A percentile compares a stretch with the other conserved stretches of the same genome.
Conservation (phyloP, 2,113 vertebrate genomes). For the Cyprinodon tularosa region DNA sequence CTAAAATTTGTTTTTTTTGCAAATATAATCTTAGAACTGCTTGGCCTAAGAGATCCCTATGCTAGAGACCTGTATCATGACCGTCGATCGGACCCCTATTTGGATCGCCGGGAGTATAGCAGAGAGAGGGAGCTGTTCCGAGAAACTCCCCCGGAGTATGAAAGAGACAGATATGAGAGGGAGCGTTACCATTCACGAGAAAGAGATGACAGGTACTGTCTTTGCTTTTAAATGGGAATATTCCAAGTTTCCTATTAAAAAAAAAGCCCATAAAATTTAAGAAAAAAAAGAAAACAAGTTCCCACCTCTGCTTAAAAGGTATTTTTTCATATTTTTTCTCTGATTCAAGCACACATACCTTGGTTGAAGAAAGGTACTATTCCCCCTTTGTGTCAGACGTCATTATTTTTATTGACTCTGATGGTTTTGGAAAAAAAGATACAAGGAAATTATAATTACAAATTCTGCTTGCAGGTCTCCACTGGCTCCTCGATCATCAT, state of each 20-base stretch:
- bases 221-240: neutral
- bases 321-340: conserved; percentile 53
- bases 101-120: conserved; percentile 91
- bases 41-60: conserved; percentile 84
- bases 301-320: conserved; percentile 29
- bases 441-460: conserved; percentile 6
- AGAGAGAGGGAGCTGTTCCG: conserved; percentile 84
- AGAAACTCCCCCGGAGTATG: conserved; percentile 87
- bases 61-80: conserved; percentile 92
- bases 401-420: conserved; percentile 44
- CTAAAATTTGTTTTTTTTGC: neutral
- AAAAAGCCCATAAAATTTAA: too few species aligned
- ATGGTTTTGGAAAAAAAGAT: neutral
- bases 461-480: conserved; percentile 69
- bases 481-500: conserved; percentile 79
- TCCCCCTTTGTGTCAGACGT: conserved; percentile 49
- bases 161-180: conserved; percentile 90
- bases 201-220: conserved; percentile 88
- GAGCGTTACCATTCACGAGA: conserved; percentile 88
- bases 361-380: conserved; percentile 72
- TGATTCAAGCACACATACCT: conserved; percentile 68
- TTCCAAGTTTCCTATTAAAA: too few species aligned
- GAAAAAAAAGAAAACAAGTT: neutral
- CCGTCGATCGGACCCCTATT: conserved; percentile 83
- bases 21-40: conserved; percentile 77